These are phyloP conservation scores for Pristionchus arcanus DNA, from an alignment of 2,888 invertebrate genomes.

Conservation along the genomic window DNA sequence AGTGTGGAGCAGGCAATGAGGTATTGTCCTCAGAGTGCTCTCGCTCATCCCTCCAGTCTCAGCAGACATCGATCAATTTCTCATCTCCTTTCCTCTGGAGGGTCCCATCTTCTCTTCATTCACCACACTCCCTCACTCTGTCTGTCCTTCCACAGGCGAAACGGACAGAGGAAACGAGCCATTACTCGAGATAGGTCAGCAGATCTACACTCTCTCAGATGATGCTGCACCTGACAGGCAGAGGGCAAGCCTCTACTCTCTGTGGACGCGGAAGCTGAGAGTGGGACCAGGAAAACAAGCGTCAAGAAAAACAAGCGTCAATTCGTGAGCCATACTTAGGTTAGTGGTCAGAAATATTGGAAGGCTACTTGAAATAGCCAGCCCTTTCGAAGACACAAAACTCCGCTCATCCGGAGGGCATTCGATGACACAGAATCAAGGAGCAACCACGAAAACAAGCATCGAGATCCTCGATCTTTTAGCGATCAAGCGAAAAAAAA, in stretches of 20 bases:
- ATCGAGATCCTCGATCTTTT: too few relatives aligned
- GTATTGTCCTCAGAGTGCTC: constrained; percentile 46
- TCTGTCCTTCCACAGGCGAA: neutral
- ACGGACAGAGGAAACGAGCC: neutral
- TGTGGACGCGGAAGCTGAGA: neutral
- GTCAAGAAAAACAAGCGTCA: neutral
- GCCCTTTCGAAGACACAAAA: neutral
- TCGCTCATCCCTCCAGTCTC: neutral
- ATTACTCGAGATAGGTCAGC: neutral
- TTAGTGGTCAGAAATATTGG: too few relatives aligned
- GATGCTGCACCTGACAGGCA: constrained; percentile 5
- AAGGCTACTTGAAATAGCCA: neutral
- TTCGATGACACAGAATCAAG: too few relatives aligned
- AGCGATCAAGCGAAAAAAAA: too few relatives aligned
- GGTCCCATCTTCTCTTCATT: too few relatives aligned
- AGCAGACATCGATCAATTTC: neutral
- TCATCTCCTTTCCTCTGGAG: neutral
- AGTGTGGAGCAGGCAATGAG: neutral
- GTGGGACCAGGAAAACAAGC: neutral
- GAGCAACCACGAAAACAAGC: too few relatives aligned
- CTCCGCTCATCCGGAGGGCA: too few relatives aligned
- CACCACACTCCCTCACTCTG: neutral
- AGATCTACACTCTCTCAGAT: neutral
- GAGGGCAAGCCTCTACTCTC: neutral
- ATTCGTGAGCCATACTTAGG: neutral